A percentile compares a stretch with the other conserved stretches of the same genome.
These are phyloP conservation scores for Tipula helvola DNA, from an alignment of 2,888 invertebrate genomes.

Conservation along the genomic window DNA sequence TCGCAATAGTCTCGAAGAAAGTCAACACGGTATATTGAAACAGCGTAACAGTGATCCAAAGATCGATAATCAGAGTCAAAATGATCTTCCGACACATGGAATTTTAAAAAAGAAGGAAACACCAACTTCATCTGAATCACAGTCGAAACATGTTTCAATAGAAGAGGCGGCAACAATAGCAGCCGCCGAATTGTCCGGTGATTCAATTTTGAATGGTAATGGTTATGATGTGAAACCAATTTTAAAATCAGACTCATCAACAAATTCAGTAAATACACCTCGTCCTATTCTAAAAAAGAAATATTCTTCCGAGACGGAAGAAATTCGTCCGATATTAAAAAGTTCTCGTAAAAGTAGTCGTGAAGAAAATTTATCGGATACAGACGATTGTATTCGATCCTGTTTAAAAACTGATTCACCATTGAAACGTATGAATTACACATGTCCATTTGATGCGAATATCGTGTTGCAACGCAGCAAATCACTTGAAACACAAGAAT, in stretches of 20 bases:
- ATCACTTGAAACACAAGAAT: constrained; percentile 16
- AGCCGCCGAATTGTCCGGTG: constrained; percentile 39
- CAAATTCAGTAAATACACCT: constrained; percentile 40
- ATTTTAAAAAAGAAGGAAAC: constrained; percentile 51
- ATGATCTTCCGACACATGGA: constrained; percentile 51
- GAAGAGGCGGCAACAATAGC: constrained; percentile 35
- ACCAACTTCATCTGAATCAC: constrained; percentile 32
- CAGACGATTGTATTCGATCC: constrained; percentile 21
- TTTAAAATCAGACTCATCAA: constrained; percentile 65
- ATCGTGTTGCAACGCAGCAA: constrained; percentile 17
- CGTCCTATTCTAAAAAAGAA: constrained; percentile 82
- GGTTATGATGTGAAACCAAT: constrained; percentile 58
- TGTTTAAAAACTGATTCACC: constrained; percentile 32
- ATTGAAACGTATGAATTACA: constrained; percentile 29
- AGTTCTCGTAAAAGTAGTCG: constrained; percentile 52
- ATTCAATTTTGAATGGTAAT: constrained; percentile 32
- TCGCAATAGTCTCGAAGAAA: constrained; percentile 34
- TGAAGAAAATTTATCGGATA: constrained; percentile 40
- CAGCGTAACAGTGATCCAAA: constrained; percentile 60
- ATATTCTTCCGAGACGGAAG: constrained; percentile 58
- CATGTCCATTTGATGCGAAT: constrained; percentile 17
- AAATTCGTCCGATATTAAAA: constrained; percentile 67
- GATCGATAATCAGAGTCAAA: constrained; percentile 46
- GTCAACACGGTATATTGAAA: constrained; percentile 61
- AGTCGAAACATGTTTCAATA: constrained; percentile 35